Base-by-base conservation (phyloP, 2,113 vertebrate genomes). In the Sinosuthora webbiana region DNA sequence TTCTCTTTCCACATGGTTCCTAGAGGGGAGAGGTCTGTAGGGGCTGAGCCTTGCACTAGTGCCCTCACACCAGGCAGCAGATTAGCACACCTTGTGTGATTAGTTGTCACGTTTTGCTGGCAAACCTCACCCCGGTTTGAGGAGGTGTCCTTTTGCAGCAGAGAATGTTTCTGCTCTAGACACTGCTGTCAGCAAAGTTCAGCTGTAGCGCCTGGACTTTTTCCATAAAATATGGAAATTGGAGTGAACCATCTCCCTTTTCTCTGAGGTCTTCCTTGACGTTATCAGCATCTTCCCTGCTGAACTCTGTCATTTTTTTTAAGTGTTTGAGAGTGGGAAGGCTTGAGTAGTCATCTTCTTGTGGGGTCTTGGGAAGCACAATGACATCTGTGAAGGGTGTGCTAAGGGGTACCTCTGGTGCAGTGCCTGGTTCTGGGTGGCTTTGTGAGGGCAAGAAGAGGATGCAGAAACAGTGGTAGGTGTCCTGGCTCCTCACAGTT, bases 311-410 rank as follows among this genome's bases (percentile, higher is more conserved):
- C 0, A 0, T 19, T 88, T 82, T 81, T 53, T 6, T 9, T 27
- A 21, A 35, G 13, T 50, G 12, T 47, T 79, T 7, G 1, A 24
- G 27, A 76, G 35, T 19, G 15, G 37, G 55, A 74, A 59, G 42
- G 23, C 47, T 87, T 45, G 28, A 84, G 50, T 42, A 50, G 55
- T 60, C 31, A 23, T 73, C 41, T 13, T 83, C 24, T 35, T 74
- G 15, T 4, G 1, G 10, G 4, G 21, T 62, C 59, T 81, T 67
- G 39, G n/a, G n/a, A 79, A 75, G n/a, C 1, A 0, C 0, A 2
- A 25, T 37, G n/a, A 20, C 11, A 42, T 10, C 28, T 0, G 0
- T 53, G 39, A 53, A 49, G 60, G 5, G 9, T 59, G 17, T 78
- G 22, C 37, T 59, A 4, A 53, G 28, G 20, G 42, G 8, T 64